phyloP scores from a whole-genome alignment of 2,113 vertebrate genomes.

The Paralichthys olivaceus region DNA sequence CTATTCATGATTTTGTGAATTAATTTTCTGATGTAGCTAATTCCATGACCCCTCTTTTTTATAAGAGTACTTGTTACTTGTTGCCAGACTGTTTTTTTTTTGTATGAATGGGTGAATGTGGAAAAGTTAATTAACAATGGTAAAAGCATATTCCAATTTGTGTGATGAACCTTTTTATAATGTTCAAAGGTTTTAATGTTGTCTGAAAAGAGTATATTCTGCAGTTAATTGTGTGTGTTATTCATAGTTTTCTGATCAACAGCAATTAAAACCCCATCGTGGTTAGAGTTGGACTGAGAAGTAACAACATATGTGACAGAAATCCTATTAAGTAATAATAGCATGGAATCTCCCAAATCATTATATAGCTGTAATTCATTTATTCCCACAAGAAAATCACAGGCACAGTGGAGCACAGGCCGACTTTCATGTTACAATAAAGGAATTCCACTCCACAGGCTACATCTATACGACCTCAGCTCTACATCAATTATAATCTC shows the following conservation, averaged over 20 bases:
- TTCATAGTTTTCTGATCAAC: background rate
- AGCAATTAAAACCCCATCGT: background rate
- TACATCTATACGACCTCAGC: too few species aligned
- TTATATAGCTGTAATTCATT: background rate
- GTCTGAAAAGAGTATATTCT: background rate
- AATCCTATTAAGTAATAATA: background rate
- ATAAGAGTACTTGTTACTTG: conserved; percentile 60
- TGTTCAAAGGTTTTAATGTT: too few species aligned
- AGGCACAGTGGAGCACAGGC: background rate
- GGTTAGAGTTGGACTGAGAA: background rate
- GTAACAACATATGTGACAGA: background rate
- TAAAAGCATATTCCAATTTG: conserved; percentile 29
- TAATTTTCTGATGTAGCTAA: conserved; percentile 33
- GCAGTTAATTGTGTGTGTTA: too few species aligned
- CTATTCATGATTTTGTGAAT: conserved; percentile 60
- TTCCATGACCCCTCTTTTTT: conserved; percentile 71
- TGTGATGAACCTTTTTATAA: background rate
- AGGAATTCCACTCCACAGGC: background rate
- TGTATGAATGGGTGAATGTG: conserved; percentile 69
- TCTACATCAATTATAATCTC: too few species aligned
- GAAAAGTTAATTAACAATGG: conserved; percentile 64
- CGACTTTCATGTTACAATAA: background rate
- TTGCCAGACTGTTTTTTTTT: conserved; percentile 44
- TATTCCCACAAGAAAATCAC: background rate
- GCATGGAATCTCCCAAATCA: background rate